Conservation (phyloP, 2,113 vertebrate species). For the Copsychus sechellarum region DNA sequence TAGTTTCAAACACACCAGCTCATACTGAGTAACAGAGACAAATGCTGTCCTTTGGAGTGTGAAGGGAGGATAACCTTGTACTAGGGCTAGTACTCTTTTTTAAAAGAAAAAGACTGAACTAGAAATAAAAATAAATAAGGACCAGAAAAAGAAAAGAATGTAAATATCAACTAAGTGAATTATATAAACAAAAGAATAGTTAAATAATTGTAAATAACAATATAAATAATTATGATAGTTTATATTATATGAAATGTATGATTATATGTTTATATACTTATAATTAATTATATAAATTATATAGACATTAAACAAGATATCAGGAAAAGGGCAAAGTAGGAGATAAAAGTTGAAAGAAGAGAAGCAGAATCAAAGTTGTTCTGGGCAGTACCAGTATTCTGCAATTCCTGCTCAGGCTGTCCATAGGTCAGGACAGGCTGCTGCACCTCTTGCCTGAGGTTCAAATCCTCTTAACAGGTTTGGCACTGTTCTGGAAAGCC, state of each 20-base stretch:
- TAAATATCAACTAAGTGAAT: not conserved
- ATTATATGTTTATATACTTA: not conserved
- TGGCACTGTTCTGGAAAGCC: not conserved
- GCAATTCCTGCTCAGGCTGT: not conserved
- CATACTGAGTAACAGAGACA: conserved; percentile 31
- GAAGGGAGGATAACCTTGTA: not conserved
- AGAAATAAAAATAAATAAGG: not conserved
- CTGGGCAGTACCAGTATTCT: not conserved
- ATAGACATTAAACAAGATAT: not conserved
- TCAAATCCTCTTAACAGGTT: not conserved
- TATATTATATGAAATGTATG: not conserved
- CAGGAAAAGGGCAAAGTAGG: not conserved
- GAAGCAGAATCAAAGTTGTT: not conserved
- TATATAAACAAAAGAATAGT: not conserved
- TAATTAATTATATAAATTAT: not conserved
- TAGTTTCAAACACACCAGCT: conserved; percentile 35
- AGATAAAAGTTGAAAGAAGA: not conserved
- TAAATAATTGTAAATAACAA: not conserved
- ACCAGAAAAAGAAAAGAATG: not conserved
- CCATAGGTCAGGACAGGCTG: not conserved
- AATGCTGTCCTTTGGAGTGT: not conserved
- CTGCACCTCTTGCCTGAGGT: not conserved
- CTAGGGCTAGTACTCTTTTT: not conserved
- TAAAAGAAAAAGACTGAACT: not conserved
- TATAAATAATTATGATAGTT: not conserved